phyloP scores from a whole-genome alignment of 2,888 invertebrate species.

The Drosophila emarginata region DNA sequence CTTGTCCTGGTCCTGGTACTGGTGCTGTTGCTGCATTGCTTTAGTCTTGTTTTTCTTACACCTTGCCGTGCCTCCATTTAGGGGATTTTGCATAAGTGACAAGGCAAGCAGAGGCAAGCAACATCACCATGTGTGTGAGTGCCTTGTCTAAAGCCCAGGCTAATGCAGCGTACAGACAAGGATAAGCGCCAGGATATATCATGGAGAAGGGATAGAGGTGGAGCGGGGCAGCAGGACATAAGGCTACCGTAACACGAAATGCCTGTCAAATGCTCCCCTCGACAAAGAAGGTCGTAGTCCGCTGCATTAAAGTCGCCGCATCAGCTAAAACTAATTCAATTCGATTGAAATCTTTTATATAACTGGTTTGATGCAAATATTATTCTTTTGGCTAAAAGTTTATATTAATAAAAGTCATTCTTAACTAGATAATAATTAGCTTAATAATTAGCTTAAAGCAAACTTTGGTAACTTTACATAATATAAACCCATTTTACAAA shows the following conservation, averaged over 20 bases:
- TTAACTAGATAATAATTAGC: too few relatives aligned
- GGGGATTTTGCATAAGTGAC: constrained; percentile 76
- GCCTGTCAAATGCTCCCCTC: constrained; percentile 61
- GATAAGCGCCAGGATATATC: background rate
- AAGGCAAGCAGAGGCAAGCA: constrained; percentile 35
- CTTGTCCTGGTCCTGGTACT: background rate
- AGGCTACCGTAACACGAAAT: constrained; percentile 51
- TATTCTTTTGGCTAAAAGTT: too few relatives aligned
- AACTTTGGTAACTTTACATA: too few relatives aligned
- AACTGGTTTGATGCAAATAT: too few relatives aligned
- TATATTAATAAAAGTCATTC: too few relatives aligned
- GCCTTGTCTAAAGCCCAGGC: constrained; percentile 54
- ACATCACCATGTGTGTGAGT: constrained; percentile 43
- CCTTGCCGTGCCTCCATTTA: constrained; percentile 67
- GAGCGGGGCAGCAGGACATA: constrained; percentile 31
- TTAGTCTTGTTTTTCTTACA: constrained; percentile 56
- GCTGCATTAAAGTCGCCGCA: constrained; percentile 50
- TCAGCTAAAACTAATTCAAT: constrained; percentile 29
- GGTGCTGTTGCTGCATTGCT: constrained; percentile 31
- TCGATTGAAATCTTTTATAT: background rate
- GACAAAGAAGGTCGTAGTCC: background rate
- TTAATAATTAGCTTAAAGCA: too few relatives aligned
- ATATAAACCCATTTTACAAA: too few relatives aligned
- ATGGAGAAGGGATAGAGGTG: background rate
- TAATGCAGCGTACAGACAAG: constrained; percentile 42